A percentile compares a stretch with the other conserved stretches of the same genome.
Conservation (phyloP, 2,888 invertebrate species). For the Eupithecia centaureata region DNA sequence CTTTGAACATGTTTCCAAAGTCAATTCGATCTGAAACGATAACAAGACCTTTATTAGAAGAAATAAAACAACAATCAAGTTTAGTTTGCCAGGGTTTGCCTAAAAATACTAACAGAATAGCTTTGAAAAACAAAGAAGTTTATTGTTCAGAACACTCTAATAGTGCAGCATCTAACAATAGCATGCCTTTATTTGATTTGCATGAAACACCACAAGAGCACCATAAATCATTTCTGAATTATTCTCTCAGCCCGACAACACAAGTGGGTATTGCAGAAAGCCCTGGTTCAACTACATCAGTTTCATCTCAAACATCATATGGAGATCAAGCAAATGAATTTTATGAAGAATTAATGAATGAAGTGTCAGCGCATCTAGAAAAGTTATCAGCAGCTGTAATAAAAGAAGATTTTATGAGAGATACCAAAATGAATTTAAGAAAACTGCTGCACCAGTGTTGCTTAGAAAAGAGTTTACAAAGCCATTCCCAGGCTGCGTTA, state of each 20-base stretch:
- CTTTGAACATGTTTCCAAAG: slow-evolving; percentile 66
- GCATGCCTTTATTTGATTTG: slow-evolving; percentile 17
- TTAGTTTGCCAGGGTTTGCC: slow-evolving; percentile 38
- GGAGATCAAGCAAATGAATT: slow-evolving; percentile 47
- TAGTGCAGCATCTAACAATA: slow-evolving; percentile 14
- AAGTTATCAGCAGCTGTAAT: slow-evolving; percentile 48
- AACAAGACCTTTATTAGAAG: slow-evolving; percentile 58
- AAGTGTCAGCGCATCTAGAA: slow-evolving; percentile 56
- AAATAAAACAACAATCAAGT: slow-evolving; percentile 48
- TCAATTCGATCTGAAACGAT: slow-evolving; percentile 70
- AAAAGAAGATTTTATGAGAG: slow-evolving; percentile 54
- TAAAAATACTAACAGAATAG: slow-evolving; percentile 25
- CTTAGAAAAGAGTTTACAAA: slow-evolving; percentile 45
- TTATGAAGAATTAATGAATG: slow-evolving; percentile 62
- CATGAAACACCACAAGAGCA: slow-evolving; percentile 6
- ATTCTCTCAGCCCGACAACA: not conserved
- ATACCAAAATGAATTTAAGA: slow-evolving; percentile 50
- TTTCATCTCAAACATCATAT: slow-evolving; percentile 26
- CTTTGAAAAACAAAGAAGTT: slow-evolving; percentile 8
- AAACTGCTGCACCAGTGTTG: slow-evolving; percentile 51
- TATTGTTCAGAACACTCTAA: not conserved
- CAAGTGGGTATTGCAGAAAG: slow-evolving; percentile 6
- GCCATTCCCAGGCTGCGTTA: slow-evolving; percentile 25
- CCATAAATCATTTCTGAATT: not conserved
- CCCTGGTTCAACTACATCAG: slow-evolving; percentile 3